These are phyloP conservation scores for Agrochola lota DNA, from an alignment of 2,888 invertebrate species.

Conservation along the genomic window DNA sequence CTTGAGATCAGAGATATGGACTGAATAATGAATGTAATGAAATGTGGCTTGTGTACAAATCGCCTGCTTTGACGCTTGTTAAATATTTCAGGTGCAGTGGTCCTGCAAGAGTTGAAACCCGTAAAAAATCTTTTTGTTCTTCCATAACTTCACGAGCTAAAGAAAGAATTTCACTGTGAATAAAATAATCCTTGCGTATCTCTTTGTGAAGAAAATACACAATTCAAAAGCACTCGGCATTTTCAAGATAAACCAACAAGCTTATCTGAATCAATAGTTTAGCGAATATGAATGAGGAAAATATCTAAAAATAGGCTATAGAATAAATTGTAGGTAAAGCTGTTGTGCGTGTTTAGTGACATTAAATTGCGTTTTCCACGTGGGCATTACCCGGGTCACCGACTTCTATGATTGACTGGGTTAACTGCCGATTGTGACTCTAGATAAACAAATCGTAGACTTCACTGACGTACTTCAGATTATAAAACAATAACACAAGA, in stretches of 20 bases:
- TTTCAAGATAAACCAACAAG: conserved; percentile 15
- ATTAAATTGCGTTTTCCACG: conserved; percentile 56
- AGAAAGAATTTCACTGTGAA: conserved; percentile 25
- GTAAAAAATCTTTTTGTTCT: conserved; percentile 54
- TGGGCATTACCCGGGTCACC: conserved; percentile 58
- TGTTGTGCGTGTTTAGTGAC: conserved; percentile 58
- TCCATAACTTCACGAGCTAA: conserved; percentile 6
- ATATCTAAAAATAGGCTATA: conserved; percentile 41
- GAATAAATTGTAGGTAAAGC: conserved; percentile 22
- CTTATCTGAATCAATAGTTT: conserved; percentile 22
- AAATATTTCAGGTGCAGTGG: conserved; percentile 55
- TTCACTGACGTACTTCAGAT: conserved; percentile 45
- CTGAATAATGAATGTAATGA: conserved; percentile 59
- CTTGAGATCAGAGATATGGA: conserved; percentile 31
- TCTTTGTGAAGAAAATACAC: conserved; percentile 8
- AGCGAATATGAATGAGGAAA: conserved; percentile 18
- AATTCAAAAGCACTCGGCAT: conserved; percentile 18
- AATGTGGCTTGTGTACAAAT: conserved; percentile 56
- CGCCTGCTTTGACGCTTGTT: conserved; percentile 49
- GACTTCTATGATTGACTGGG: conserved; percentile 63
- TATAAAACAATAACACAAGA: conserved; percentile 60
- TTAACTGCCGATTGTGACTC: conserved; percentile 59
- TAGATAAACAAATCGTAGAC: conserved; percentile 56
- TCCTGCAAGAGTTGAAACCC: conserved; percentile 28
- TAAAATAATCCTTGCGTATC: conserved; percentile 33